These are phyloP conservation scores for Nasonia vitripennis DNA, from an alignment of 1,140 invertebrate species.

Conservation along the genomic window DNA sequence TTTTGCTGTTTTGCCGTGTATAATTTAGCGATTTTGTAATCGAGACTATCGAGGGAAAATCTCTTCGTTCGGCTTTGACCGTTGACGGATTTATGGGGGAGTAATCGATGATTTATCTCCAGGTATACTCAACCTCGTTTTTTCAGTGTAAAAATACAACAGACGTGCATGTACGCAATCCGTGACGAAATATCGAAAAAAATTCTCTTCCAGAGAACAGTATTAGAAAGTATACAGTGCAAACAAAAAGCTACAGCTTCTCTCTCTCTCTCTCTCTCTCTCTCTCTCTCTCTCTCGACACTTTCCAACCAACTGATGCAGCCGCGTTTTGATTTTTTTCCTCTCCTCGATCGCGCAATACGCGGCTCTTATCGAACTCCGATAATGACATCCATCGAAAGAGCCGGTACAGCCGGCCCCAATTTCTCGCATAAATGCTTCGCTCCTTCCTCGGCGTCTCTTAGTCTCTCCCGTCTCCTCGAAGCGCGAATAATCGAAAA, in stretches of 20 bases:
- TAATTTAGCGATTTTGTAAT: background rate
- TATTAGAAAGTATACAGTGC: background rate
- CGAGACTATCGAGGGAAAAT: too few relatives aligned
- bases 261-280: background rate
- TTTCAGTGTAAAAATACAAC: too few relatives aligned
- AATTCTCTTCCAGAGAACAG: too few relatives aligned
- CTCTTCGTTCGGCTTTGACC: too few relatives aligned
- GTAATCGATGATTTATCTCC: too few relatives aligned
- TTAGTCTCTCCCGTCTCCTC: background rate
- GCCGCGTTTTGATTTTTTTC: background rate
- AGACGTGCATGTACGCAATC: too few relatives aligned
- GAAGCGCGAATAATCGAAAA: background rate
- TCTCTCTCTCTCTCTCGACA: too few relatives aligned
- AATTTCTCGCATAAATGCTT: conserved; percentile 14
- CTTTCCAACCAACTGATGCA: background rate
- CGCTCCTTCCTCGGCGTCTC: background rate
- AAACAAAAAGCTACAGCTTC: background rate
- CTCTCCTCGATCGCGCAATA: background rate
- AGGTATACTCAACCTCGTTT: background rate
- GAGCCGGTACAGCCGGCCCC: background rate
- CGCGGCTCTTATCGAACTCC: background rate
- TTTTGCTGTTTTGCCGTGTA: background rate
- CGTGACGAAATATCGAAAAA: too few relatives aligned
- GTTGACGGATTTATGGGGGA: too few relatives aligned
- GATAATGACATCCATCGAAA: background rate